Evolutionary conservation across 2,797 vertebrate species (phyloP).

Genomic region (Otolemur crassicaudatus): DNA sequence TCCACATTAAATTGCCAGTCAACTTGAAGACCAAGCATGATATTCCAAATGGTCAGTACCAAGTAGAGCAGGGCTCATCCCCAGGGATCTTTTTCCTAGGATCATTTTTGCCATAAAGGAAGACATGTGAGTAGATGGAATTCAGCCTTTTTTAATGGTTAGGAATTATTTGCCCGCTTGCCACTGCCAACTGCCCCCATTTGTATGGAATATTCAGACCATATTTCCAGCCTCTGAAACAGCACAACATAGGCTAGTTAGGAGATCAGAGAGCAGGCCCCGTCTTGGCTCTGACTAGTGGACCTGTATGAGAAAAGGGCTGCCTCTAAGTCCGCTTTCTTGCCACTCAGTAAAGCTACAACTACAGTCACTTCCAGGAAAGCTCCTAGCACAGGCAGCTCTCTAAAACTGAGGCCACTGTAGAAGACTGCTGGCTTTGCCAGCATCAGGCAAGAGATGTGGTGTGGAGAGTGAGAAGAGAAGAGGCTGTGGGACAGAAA

Average conservation of each 20-base stretch:
- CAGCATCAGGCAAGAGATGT: background rate
- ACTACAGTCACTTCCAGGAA: background rate
- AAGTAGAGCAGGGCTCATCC: background rate
- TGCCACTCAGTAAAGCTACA: conserved; percentile 45
- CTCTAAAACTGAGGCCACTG: background rate
- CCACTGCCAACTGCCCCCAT: background rate
- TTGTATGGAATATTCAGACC: conserved; percentile 46
- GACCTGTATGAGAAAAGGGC: conserved; percentile 19
- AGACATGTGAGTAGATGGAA: background rate
- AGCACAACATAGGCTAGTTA: background rate
- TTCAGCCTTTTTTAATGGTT: background rate
- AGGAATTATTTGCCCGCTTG: background rate
- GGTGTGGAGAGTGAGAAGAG: background rate
- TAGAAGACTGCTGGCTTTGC: background rate
- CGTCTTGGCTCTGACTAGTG: conserved; percentile 50
- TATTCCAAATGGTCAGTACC: background rate
- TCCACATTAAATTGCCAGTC: no score
- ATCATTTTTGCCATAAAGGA: background rate
- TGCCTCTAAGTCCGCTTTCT: background rate
- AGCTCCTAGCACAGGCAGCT: background rate
- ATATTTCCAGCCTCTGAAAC: background rate
- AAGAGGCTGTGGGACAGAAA: rapidly evolving
- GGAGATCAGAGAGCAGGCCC: background rate
- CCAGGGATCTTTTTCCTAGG: background rate
- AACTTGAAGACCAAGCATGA: background rate